These are phyloP conservation scores for Pantherophis vulpinus DNA, from an alignment of 2,797 vertebrate species.

Conservation along the genomic window DNA sequence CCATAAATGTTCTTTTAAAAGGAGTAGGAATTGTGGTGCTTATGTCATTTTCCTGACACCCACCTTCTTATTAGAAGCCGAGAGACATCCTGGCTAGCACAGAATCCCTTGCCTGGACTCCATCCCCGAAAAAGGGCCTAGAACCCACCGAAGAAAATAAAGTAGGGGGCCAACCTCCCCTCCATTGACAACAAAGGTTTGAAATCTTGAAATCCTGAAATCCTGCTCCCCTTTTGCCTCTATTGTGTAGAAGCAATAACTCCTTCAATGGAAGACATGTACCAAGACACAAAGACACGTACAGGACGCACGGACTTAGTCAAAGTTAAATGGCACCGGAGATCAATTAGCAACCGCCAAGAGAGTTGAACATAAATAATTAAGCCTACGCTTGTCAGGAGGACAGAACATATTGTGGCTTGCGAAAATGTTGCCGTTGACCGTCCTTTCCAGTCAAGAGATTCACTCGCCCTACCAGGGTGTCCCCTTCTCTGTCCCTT, in stretches of 20 bases:
- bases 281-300: too few species aligned
- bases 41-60: neutral
- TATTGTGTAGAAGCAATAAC: neutral
- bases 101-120: neutral
- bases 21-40: neutral
- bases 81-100: neutral
- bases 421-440: neutral
- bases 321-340: neutral
- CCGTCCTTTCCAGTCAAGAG: neutral
- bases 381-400: slow-evolving; percentile 11
- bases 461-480: too few species aligned
- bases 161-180: too few species aligned
- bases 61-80: neutral
- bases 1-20: too few species aligned
- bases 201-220: neutral
- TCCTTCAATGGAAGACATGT: neutral
- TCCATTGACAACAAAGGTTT: too few species aligned
- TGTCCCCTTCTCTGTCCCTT: fast-evolving
- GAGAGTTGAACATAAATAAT: neutral
- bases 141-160: neutral
- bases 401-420: neutral
- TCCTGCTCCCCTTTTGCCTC: neutral
- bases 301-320: too few species aligned
- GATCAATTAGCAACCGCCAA: neutral
- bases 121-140: neutral